Evolutionary conservation across 37 sponge, comb jelly and placozoan genomes (phyloP).

Genomic region (Corticium candelabrum): DNA sequence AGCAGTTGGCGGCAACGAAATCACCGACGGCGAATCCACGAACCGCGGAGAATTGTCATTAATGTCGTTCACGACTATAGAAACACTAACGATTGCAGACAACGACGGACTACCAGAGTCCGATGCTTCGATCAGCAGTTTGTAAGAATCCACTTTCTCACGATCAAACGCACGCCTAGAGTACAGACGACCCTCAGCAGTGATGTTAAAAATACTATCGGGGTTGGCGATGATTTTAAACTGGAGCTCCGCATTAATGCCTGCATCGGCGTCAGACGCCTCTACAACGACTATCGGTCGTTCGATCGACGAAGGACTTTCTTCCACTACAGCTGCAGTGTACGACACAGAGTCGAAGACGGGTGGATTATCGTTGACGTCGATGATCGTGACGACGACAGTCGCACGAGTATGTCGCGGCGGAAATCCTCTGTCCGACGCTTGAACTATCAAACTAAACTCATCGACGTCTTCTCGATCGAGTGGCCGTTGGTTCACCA

Average conservation of each 20-base stretch:
- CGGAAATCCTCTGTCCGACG: background rate
- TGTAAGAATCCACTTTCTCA: background rate
- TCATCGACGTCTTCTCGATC: conserved; percentile 9
- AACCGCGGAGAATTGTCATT: conserved; percentile 23
- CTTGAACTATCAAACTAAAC: conserved; percentile 5
- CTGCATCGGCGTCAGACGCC: conserved; percentile 46
- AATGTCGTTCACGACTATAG: conserved; percentile 14
- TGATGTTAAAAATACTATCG: background rate
- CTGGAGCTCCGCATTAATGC: conserved; percentile 12
- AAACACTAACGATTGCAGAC: conserved; percentile 5
- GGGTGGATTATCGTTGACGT: conserved; percentile 2
- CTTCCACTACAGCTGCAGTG: background rate
- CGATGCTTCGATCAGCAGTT: background rate
- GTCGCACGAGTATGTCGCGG: background rate
- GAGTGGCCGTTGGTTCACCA: background rate
- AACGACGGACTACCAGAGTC: background rate
- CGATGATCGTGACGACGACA: background rate
- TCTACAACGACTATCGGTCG: conserved; percentile 2
- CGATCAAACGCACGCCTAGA: background rate
- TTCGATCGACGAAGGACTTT: background rate
- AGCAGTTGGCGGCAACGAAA: conserved; percentile 7
- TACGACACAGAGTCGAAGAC: background rate
- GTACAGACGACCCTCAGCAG: background rate
- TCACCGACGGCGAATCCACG: conserved; percentile 2
- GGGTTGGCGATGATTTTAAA: conserved; percentile 11